A percentile compares a stretch with the other conserved stretches of the same genome.
Conservation (phyloP, 2,113 vertebrate genomes). For the Coryphaenoides rupestris region DNA sequence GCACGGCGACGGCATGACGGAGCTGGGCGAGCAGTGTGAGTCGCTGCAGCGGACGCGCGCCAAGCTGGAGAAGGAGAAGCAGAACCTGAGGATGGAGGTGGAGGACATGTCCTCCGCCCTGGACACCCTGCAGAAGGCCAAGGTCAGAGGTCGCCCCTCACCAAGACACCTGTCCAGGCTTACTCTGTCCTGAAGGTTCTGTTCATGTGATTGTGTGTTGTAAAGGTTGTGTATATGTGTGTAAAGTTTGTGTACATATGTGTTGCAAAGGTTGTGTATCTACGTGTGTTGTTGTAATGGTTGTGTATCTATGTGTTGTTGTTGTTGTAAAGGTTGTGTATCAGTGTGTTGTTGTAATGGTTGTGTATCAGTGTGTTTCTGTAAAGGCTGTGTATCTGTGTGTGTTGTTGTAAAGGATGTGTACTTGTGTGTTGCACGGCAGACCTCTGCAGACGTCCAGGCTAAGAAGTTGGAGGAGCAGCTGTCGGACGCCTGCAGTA, state of each 20-base stretch:
- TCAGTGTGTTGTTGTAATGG: neutral
- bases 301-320: neutral
- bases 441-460: slow-evolving; percentile 71
- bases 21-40: slow-evolving; percentile 76
- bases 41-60: slow-evolving; percentile 70
- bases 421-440: slow-evolving; percentile 15
- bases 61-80: slow-evolving; percentile 81
- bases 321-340: no score
- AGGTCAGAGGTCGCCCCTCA: slow-evolving; percentile 47
- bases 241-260: no score
- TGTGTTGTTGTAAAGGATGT: neutral
- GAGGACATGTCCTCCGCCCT: slow-evolving; percentile 68
- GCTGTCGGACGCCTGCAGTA: slow-evolving; percentile 66
- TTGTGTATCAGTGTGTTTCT: no score
- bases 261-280: no score
- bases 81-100: slow-evolving; percentile 74
- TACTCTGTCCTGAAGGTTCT: no score
- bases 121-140: slow-evolving; percentile 74
- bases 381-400: neutral
- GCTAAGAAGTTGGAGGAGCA: slow-evolving; percentile 75
- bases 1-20: slow-evolving; percentile 62
- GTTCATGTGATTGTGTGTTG: no score
- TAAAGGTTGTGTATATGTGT: no score
- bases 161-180: no score
- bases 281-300: no score